These are phyloP conservation scores for Leptopilina drosophilae DNA, from an alignment of 2,888 invertebrate genomes.

Conservation along the genomic window DNA sequence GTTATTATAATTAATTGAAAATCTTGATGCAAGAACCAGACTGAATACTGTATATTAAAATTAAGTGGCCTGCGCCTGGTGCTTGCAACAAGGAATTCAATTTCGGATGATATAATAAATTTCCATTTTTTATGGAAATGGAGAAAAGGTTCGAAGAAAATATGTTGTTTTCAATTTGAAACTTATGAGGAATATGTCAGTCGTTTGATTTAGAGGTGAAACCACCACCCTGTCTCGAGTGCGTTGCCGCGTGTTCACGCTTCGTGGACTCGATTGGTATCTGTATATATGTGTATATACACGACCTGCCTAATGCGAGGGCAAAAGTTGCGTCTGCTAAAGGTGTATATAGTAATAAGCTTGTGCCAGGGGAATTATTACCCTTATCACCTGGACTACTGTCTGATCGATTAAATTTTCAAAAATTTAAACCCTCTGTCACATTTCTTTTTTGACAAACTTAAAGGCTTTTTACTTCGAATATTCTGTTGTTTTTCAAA, in stretches of 20 bases:
- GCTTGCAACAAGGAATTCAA: no score
- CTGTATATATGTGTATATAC: constrained; percentile 51
- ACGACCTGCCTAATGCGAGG: constrained; percentile 62
- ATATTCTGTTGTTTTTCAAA: no score
- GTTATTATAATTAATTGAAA: no score
- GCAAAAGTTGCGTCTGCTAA: constrained; percentile 55
- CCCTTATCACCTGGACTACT: constrained; percentile 67
- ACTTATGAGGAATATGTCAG: constrained; percentile 20
- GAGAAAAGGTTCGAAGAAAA: not conserved
- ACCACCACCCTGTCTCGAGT: constrained; percentile 52
- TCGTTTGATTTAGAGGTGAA: constrained; percentile 42
- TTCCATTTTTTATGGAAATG: no score
- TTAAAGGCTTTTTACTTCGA: no score
- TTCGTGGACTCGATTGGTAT: constrained; percentile 67
- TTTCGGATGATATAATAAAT: no score
- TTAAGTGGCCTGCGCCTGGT: no score
- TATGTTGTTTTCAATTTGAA: constrained; percentile 28
- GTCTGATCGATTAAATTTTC: constrained; percentile 51
- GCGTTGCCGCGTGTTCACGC: constrained; percentile 66
- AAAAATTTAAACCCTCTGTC: not conserved
- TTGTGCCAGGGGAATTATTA: constrained; percentile 59
- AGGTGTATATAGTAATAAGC: constrained; percentile 45
- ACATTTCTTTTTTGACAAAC: no score
- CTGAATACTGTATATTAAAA: no score
- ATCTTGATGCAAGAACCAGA: no score